phyloP scores from a whole-genome alignment of 2,888 invertebrate species.

The Zaprionus lineosus region DNA sequence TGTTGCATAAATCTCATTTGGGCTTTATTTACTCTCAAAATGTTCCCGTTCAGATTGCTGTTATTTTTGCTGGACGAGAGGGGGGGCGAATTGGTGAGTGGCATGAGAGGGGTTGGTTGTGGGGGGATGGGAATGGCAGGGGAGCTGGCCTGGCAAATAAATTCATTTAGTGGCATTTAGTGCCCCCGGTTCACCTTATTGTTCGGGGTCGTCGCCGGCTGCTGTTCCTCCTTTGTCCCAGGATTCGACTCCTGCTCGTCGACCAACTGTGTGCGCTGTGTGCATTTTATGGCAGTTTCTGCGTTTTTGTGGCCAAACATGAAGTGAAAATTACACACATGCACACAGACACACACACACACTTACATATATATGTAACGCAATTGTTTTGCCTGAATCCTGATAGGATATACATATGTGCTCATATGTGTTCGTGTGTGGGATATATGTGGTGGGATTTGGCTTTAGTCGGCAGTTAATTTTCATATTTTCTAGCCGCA shows the following conservation, averaged over 20 bases:
- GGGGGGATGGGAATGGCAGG: too few species aligned
- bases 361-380: constrained; percentile 50
- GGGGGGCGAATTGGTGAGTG: too few species aligned
- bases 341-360: constrained; percentile 32
- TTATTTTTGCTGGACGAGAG: constrained; percentile 28
- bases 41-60: constrained; percentile 65
- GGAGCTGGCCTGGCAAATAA: constrained; percentile 66
- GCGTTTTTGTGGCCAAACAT: constrained; percentile 76
- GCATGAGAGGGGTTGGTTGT: neutral
- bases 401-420: constrained; percentile 8
- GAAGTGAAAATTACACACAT: constrained; percentile 75
- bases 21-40: constrained; percentile 79
- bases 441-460: constrained; percentile 61
- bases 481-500: constrained; percentile 78
- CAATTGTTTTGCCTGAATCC: constrained; percentile 65
- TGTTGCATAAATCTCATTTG: constrained; percentile 80
- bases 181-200: constrained; percentile 77
- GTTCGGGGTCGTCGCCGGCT: constrained; percentile 55
- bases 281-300: constrained; percentile 78
- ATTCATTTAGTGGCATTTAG: constrained; percentile 80
- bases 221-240: constrained; percentile 7
- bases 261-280: constrained; percentile 41
- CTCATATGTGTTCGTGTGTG: constrained; percentile 13
- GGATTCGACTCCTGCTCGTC: constrained; percentile 13
- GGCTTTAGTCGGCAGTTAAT: constrained; percentile 79